phyloP scores from a whole-genome alignment of 2,113 vertebrate species.

The Neomonachus schauinslandi region DNA sequence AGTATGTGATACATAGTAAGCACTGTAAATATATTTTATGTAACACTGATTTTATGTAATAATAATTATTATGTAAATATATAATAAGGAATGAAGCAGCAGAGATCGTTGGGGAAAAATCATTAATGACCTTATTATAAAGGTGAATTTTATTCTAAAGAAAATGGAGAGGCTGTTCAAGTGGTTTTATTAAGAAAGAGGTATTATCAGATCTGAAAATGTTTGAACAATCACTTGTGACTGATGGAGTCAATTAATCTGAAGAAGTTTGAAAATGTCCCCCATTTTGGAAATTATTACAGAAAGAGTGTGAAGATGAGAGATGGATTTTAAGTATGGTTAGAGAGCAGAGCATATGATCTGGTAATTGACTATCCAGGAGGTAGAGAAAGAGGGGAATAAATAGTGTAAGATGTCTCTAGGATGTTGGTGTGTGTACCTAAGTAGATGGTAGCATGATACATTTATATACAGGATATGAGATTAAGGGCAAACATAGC shows the following conservation, averaged over 20 bases:
- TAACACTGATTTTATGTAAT: not conserved
- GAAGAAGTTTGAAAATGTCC: not conserved
- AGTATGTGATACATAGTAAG: not conserved
- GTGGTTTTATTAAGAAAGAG: not conserved
- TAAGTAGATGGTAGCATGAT: not conserved
- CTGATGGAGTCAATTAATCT: not conserved
- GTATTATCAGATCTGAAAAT: not conserved
- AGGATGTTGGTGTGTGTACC: not conserved
- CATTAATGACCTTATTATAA: not conserved
- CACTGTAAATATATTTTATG: not conserved
- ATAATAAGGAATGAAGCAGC: not conserved
- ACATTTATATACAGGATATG: not conserved
- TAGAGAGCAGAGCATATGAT: not conserved
- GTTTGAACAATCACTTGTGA: not conserved
- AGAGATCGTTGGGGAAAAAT: not conserved
- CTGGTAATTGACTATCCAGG: not conserved
- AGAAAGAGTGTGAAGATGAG: not conserved
- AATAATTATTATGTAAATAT: not conserved
- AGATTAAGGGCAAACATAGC: not conserved
- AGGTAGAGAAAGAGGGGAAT: not conserved
- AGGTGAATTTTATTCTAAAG: not conserved
- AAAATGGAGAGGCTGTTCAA: not conserved
- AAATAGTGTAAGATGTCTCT: fast-evolving
- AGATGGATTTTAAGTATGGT: not conserved
- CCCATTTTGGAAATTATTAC: not conserved